Evolutionary conservation across 1,140 invertebrate genomes (phyloP).

Genomic region (Heliconius eleuchia): DNA sequence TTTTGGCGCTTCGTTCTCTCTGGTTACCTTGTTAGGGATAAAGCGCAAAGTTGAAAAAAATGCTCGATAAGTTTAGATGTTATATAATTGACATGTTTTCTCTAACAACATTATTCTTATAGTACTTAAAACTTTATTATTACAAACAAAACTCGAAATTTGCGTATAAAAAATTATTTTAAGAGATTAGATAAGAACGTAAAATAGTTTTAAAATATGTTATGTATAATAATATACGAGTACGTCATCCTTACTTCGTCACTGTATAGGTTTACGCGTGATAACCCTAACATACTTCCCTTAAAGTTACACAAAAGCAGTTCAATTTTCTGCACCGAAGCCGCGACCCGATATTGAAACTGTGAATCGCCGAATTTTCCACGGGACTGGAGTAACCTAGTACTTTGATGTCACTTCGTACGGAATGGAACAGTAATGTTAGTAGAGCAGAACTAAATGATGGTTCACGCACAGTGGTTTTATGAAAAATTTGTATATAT

Average conservation of each 20-base stretch:
- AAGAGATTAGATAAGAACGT: neutral
- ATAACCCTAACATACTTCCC: constrained; percentile 25
- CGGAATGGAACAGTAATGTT: constrained; percentile 40
- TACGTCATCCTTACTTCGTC: neutral
- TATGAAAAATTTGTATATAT: neutral
- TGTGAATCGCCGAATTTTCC: constrained; percentile 55
- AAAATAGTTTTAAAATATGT: neutral
- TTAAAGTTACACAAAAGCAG: constrained; percentile 36
- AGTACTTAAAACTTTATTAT: too few relatives aligned
- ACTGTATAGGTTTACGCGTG: neutral
- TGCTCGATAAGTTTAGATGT: too few relatives aligned
- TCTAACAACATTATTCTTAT: too few relatives aligned
- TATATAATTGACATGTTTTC: too few relatives aligned
- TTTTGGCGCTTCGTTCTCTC: too few relatives aligned
- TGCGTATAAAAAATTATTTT: too few relatives aligned
- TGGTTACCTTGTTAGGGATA: too few relatives aligned
- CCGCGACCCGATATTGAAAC: constrained; percentile 47
- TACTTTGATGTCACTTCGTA: constrained; percentile 40
- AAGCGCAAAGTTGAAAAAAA: too few relatives aligned
- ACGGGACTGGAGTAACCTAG: constrained; percentile 43
- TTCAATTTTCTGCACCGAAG: constrained; percentile 58
- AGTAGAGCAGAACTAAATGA: constrained; percentile 44
- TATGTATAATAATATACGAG: neutral
- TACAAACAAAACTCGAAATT: too few relatives aligned
- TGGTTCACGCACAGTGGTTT: constrained; percentile 11